Evolutionary conservation across 2,888 invertebrate species (phyloP), one percentile per base, ranked within the genome.

Genomic region (Rhyacophila evoluta): DNA sequence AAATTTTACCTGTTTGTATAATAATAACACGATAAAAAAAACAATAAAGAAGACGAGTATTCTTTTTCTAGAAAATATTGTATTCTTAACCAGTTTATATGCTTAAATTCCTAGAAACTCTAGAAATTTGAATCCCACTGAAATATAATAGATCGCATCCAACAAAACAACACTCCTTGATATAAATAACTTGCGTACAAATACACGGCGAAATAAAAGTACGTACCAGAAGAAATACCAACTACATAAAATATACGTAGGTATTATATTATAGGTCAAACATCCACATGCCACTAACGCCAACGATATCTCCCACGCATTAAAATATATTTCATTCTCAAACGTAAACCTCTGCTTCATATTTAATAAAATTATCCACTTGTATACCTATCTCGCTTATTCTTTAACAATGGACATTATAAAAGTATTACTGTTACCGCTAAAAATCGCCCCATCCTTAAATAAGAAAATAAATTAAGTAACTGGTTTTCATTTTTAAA

Each of bases 201-300:
- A 55, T 55, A 25, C 19, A 19, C 55, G 15, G 41, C 19, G 55
- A 19, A 55, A 55, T 55, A 55, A 55, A 39, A 55, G 19, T 19
- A 55, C 55, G 55, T 10, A 25, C 25, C 19, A 55, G 25, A 55
- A 55, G 19, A 4, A 6, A 33, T 55, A 25, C 15, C 19, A 55
- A 55, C n/a, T 55, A 55, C 15, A 55, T 55, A 55, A 55, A 55
- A 55, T 19, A 25, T 55, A 25, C 6, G 55, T 25, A 19, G 55
- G 8, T 8, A n/a, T n/a, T n/a, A n/a, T n/a, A n/a, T n/a, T n/a
- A 55, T 55, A 55, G 55, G 55, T 55, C 55, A 55, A 55, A 55
- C 55, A 10, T 55, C 25, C 25, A 55, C 19, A 55, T 55, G 19
- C 12, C 15, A 8, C n/a, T n/a, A n/a, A n/a, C 19, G 25, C 15